Percentiles rank a stretch among this genome's conserved stretches.
Conservation (phyloP, 2,888 invertebrate species). For the Siphonodentalium dalli region DNA sequence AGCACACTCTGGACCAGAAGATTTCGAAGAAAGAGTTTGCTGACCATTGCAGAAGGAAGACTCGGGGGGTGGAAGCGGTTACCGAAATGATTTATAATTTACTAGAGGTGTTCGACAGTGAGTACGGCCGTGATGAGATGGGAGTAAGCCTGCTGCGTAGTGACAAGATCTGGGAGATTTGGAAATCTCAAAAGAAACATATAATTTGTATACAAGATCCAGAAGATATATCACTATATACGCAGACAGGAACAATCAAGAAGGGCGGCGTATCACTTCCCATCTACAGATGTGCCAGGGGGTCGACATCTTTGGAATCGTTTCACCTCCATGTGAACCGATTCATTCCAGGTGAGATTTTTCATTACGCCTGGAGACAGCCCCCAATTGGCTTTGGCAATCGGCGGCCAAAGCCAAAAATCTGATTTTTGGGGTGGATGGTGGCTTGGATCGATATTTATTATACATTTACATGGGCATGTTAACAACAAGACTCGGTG, state of each 20-base stretch:
- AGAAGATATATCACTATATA: slow-evolving; percentile 24
- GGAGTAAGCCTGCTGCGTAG: slow-evolving; percentile 27
- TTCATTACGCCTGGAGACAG: no score
- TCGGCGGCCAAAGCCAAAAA: no score
- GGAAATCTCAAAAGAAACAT: slow-evolving; percentile 27
- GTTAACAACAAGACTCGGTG: no score
- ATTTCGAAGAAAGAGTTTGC: slow-evolving; percentile 24
- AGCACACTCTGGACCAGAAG: no score
- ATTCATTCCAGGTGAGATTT: slow-evolving; percentile 34
- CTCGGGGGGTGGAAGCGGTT: slow-evolving; percentile 25
- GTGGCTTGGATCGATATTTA: no score
- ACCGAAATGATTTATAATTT: slow-evolving; percentile 17
- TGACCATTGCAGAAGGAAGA: slow-evolving; percentile 25
- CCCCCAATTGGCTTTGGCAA: no score
- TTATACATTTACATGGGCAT: no score
- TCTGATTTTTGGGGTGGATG: no score
- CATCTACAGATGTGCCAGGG: slow-evolving; percentile 27
- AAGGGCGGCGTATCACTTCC: slow-evolving; percentile 23
- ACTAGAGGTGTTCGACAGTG: slow-evolving; percentile 20
- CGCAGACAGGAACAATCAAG: slow-evolving; percentile 16
- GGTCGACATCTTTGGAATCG: slow-evolving; percentile 33
- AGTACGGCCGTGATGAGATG: slow-evolving; percentile 21
- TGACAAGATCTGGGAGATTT: slow-evolving; percentile 16
- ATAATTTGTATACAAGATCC: slow-evolving; percentile 32
- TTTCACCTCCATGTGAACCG: slow-evolving; percentile 32